Evolutionary conservation across 2,888 invertebrate genomes (phyloP), one percentile per base, ranked within the genome.

Genomic region (Eupithecia tripunctaria): DNA sequence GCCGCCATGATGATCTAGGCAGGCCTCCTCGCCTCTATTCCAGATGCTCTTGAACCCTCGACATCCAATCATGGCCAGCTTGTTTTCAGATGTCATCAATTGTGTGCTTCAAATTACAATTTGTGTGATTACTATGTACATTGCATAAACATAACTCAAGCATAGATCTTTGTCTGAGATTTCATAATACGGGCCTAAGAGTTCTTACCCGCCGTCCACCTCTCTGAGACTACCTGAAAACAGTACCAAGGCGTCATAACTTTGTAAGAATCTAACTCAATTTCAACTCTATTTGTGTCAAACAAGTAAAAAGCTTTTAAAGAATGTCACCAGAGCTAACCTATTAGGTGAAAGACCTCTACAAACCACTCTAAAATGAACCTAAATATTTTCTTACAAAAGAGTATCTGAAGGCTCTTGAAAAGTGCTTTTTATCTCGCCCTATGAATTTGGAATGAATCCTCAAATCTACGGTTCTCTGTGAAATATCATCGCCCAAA

Each of bases 401-500:
- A 56, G 51, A 38, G 21, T 14, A 64, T 10, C 21, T 21, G 6
- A 36, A 25, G 36, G 38, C 21, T 64, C 64, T 64, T 38, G 38
- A 64, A 36, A 64, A 64, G 25, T 64, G 59, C 15, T 60, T 72
- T 73, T 68, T 74, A 77, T 76, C 75, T 74, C 51, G 63, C 32
- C 60, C 68, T 75, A 74, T 74, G 77, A 74, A 72, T 79, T 78
- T 64, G 62, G 70, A 71, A 75, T 74, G 77, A 78, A 79, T 77
- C 73, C 75, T 73, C 71, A 71, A 72, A 79, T 78, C 73, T 77
- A 77, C 74, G 77, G 71, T 67, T 71, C 70, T 38, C 67, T n/a
- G 72, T 78, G 75, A 80, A 80, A 78, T 80, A 80, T 78, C 77
- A 80, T 77, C 75, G 73, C 70, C 77, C 73, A 76, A 80, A 78